phyloP scores from a whole-genome alignment of 2,797 vertebrate genomes.

The Ctenopoma kingsleyae region DNA sequence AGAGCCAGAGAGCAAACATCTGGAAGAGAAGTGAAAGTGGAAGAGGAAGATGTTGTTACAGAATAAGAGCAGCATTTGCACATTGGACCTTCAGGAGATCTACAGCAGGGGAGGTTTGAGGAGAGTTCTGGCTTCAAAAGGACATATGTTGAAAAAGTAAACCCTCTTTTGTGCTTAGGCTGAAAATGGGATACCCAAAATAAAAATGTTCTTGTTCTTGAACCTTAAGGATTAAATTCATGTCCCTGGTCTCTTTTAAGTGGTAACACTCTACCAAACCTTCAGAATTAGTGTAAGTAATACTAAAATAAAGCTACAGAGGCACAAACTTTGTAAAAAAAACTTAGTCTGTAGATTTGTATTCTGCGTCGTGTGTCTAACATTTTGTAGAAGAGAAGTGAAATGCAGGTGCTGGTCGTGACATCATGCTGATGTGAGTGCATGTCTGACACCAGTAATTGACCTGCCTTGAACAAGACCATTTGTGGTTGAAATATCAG shows the following conservation, averaged over 20 bases:
- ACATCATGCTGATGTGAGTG: no score
- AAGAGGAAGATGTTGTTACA: constrained; percentile 15
- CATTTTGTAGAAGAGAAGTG: no score
- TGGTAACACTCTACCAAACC: not conserved
- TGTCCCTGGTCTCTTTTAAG: not conserved
- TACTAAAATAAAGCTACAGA: no score
- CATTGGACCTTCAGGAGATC: not conserved
- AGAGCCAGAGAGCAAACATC: constrained; percentile 31
- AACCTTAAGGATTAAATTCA: not conserved
- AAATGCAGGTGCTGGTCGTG: no score
- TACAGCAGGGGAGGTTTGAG: not conserved
- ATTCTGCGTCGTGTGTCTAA: no score
- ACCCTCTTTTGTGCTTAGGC: not conserved
- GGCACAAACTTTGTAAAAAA: no score
- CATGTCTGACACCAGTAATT: no score
- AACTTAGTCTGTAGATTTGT: no score
- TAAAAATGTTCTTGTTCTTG: not conserved
- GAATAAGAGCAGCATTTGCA: constrained; percentile 18
- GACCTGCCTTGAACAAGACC: no score
- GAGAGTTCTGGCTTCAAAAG: constrained; percentile 5
- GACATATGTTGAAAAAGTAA: constrained; percentile 11
- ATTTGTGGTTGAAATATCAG: no score
- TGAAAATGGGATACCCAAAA: not conserved
- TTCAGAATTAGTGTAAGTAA: not conserved
- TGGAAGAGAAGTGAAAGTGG: constrained; percentile 31